Conservation (phyloP, 1,140 invertebrate genomes). For the Leptinotarsa lineolata region DNA sequence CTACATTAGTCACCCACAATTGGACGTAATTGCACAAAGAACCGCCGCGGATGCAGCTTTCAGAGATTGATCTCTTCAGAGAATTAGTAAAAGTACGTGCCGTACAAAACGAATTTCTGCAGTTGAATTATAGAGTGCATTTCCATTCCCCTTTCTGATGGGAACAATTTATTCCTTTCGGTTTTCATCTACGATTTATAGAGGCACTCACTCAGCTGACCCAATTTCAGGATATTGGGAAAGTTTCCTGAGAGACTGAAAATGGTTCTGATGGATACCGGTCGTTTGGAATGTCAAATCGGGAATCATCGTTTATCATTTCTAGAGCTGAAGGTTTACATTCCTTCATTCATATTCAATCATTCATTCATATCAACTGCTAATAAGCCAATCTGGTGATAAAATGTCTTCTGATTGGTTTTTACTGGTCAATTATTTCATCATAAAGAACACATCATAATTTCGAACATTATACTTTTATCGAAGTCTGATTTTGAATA, state of each 20-base stretch:
- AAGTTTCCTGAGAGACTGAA: not conserved
- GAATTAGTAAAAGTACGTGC: not conserved
- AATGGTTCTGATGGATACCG: not conserved
- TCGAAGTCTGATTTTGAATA: too few species aligned
- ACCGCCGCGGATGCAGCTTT: not conserved
- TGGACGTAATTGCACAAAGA: not conserved
- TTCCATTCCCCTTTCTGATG: not conserved
- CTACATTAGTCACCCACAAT: not conserved
- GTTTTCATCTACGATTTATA: constrained; percentile 6
- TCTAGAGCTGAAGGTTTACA: too few species aligned
- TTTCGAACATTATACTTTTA: too few species aligned
- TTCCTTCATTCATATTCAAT: too few species aligned
- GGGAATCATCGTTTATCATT: too few species aligned
- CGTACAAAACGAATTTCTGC: constrained; percentile 2
- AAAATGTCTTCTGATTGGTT: too few species aligned
- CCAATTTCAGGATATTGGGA: constrained; percentile 4
- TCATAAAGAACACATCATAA: too few species aligned
- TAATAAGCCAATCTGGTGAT: too few species aligned
- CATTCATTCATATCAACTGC: too few species aligned
- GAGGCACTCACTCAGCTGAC: not conserved
- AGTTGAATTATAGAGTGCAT: not conserved
- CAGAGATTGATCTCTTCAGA: constrained; percentile 3
- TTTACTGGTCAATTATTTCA: too few species aligned
- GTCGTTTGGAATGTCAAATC: too few species aligned
- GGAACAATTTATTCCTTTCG: not conserved